A percentile compares a stretch with the other conserved stretches of the same genome.
These are phyloP conservation scores for Physocephala rufipes DNA, from an alignment of 2,888 invertebrate species.

Conservation along the genomic window DNA sequence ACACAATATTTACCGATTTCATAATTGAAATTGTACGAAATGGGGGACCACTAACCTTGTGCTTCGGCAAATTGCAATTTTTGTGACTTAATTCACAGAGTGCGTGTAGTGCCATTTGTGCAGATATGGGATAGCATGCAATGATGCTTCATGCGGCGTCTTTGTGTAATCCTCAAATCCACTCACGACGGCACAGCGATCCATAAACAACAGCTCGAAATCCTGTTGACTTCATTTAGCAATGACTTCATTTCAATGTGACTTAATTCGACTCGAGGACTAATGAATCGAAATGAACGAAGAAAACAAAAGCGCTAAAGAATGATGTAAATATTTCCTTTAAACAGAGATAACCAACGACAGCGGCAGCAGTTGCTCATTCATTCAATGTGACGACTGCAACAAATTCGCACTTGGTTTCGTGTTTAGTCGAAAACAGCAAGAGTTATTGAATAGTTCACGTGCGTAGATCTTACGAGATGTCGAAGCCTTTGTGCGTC, in stretches of 20 bases:
- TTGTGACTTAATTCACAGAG: constrained; percentile 18
- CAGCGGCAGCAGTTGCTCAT: no score
- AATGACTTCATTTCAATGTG: not conserved
- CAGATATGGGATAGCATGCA: not conserved
- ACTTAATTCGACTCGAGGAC: constrained; percentile 3
- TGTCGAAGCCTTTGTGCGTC: not conserved
- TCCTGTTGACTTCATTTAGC: constrained; percentile 32
- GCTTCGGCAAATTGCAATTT: constrained; percentile 26
- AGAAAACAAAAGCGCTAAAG: no score
- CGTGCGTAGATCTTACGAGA: not conserved
- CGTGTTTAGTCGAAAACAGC: constrained; percentile 28
- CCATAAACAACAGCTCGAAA: not conserved
- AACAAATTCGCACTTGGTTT: constrained; percentile 25
- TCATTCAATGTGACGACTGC: not conserved
- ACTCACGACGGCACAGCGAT: not conserved
- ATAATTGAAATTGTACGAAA: constrained; percentile 30
- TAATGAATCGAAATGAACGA: not conserved
- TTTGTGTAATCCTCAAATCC: constrained; percentile 26
- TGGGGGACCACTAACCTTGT: not conserved
- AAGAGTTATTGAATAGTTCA: not conserved
- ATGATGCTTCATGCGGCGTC: constrained; percentile 27
- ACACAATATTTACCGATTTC: constrained; percentile 62
- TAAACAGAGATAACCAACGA: not conserved
- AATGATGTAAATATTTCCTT: no score
- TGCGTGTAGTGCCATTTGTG: constrained; percentile 19